These are phyloP conservation scores for Microcebus murinus DNA, from an alignment of 2,113 vertebrate genomes.

Conservation along the genomic window DNA sequence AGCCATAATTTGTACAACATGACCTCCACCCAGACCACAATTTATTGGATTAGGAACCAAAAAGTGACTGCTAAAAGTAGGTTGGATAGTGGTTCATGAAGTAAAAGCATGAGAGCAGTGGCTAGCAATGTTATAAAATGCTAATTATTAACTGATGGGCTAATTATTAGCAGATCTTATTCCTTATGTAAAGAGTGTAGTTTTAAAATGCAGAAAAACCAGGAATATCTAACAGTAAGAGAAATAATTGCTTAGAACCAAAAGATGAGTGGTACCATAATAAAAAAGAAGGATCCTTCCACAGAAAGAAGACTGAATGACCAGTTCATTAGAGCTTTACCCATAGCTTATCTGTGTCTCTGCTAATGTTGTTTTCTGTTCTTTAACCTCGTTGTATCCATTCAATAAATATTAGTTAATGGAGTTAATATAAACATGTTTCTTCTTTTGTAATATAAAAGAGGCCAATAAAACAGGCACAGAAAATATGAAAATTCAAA, in stretches of 20 bases:
- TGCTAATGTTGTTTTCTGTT: not conserved
- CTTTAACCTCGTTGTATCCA: not conserved
- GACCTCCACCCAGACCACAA: not conserved
- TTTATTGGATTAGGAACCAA: not conserved
- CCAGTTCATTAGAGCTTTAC: not conserved
- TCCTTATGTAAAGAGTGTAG: not conserved
- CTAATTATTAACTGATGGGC: constrained; percentile 1
- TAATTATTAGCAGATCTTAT: not conserved
- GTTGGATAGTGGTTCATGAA: not conserved
- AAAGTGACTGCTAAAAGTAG: not conserved
- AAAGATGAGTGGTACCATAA: not conserved
- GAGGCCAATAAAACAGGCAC: not conserved
- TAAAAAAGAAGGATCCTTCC: not conserved
- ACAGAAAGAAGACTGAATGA: not conserved
- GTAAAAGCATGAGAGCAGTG: not conserved
- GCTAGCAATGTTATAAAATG: not conserved
- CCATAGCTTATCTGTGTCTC: not conserved
- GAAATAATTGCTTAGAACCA: not conserved
- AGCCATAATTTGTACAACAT: not conserved
- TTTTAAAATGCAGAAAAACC: not conserved
- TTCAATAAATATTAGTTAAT: not conserved
- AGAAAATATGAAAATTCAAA: not conserved
- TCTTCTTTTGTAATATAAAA: not conserved
- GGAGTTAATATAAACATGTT: not conserved
- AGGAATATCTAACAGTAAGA: not conserved